A percentile compares a stretch with the other conserved stretches of the same genome.
Conservation (phyloP, 2,113 vertebrate species). For the Osmerus mordax region DNA sequence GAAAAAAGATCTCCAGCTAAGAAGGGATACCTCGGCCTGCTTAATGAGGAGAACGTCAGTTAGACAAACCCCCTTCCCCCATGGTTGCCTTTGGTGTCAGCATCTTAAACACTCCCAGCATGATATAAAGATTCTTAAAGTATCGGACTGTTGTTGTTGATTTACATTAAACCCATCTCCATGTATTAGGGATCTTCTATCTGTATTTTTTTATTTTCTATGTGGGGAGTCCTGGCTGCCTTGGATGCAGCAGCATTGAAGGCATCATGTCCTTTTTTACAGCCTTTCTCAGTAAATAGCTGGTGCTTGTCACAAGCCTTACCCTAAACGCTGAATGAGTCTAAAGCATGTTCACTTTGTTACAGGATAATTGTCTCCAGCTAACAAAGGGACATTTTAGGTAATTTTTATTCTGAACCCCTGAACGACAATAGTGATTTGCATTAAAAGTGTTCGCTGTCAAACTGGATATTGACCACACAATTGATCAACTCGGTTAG, state of each 20-base stretch:
- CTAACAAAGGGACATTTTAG: background rate
- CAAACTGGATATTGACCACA: background rate
- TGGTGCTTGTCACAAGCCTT: slow-evolving; percentile 13
- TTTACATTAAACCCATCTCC: slow-evolving; percentile 70
- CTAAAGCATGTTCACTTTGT: slow-evolving; percentile 43
- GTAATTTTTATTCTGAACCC: too few relatives aligned
- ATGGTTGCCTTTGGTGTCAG: slow-evolving; percentile 75
- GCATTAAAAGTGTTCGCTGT: background rate
- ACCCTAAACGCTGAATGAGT: slow-evolving; percentile 34
- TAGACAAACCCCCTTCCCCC: slow-evolving; percentile 68
- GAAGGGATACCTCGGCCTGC: slow-evolving; percentile 69
- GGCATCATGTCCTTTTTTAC: slow-evolving; percentile 51
- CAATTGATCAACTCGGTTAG: too few relatives aligned
- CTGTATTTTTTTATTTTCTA: slow-evolving; percentile 41
- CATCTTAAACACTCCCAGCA: slow-evolving; percentile 86
- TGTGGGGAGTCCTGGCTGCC: slow-evolving; percentile 44
- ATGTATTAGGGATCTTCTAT: slow-evolving; percentile 55
- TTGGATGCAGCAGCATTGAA: slow-evolving; percentile 48
- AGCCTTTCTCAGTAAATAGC: slow-evolving; percentile 38
- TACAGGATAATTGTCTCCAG: slow-evolving; percentile 26
- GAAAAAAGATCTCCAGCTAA: slow-evolving; percentile 67
- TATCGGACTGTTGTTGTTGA: slow-evolving; percentile 75
- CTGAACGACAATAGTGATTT: slow-evolving; percentile 8
- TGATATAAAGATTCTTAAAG: slow-evolving; percentile 78
- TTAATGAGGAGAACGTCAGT: slow-evolving; percentile 83